Evolutionary conservation across 2,797 vertebrate genomes (phyloP).

Genomic region (Notoglanidium macrostoma): DNA sequence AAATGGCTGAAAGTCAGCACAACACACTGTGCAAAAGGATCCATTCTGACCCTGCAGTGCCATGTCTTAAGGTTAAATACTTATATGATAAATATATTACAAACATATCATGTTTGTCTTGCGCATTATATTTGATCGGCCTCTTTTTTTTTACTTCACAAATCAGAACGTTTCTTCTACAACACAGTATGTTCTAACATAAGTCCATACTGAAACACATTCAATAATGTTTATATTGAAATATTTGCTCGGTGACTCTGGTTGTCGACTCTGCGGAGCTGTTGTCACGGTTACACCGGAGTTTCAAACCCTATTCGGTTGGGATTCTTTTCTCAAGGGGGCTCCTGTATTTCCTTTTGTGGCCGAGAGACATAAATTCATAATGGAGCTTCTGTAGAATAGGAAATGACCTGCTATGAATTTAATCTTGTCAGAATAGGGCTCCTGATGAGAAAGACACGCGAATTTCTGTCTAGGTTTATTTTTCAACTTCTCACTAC

Average conservation of each 20-base stretch:
- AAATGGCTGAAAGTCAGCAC: background rate
- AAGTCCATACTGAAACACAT: too few relatives aligned
- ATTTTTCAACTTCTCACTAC: background rate
- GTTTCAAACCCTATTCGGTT: constrained; percentile 1
- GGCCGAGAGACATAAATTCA: background rate
- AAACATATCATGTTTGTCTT: background rate
- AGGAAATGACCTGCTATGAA: background rate
- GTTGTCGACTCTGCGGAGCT: too few relatives aligned
- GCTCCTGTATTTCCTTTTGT: background rate
- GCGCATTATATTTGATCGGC: too few relatives aligned
- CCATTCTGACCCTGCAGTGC: background rate
- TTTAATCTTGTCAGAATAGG: background rate
- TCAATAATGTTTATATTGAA: background rate
- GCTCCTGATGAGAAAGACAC: background rate
- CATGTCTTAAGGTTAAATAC: constrained; percentile 9
- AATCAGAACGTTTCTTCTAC: background rate
- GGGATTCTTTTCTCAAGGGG: background rate
- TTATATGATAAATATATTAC: background rate
- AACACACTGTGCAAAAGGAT: background rate
- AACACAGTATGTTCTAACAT: background rate
- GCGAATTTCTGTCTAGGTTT: background rate
- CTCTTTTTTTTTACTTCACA: background rate
- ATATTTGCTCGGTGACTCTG: background rate
- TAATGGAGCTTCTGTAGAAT: background rate
- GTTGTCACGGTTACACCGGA: background rate